Evolutionary conservation across 1,140 invertebrate genomes (phyloP).

Genomic region (Calliphora vicina): DNA sequence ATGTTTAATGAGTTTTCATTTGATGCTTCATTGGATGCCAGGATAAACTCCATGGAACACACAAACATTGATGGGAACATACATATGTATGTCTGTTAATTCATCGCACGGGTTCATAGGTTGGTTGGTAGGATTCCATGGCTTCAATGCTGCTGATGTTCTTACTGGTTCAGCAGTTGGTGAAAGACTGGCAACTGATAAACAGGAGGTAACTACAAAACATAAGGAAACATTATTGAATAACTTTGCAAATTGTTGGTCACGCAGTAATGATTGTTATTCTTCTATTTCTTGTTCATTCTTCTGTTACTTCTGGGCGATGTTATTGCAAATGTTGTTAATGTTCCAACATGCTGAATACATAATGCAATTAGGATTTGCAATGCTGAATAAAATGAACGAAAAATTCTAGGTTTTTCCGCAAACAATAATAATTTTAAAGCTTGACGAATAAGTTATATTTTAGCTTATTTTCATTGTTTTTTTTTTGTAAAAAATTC

Average conservation of each 20-base stretch:
- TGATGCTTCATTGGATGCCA: conserved; percentile 1
- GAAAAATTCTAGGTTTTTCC: too few relatives aligned
- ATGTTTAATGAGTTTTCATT: conserved; percentile 17
- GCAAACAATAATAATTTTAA: too few relatives aligned
- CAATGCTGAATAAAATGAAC: neutral
- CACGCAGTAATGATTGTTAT: conserved; percentile 4
- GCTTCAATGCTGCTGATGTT: neutral
- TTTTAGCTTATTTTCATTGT: too few relatives aligned
- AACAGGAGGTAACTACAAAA: neutral
- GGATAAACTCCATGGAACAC: neutral
- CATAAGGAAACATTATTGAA: neutral
- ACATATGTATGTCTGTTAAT: neutral
- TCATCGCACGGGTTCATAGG: neutral
- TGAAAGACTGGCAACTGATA: neutral
- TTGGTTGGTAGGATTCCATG: neutral
- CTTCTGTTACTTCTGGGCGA: neutral
- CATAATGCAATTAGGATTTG: neutral
- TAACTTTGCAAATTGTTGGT: neutral
- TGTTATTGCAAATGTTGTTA: neutral
- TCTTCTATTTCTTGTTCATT: neutral
- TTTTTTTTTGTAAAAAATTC: too few relatives aligned
- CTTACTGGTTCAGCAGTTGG: neutral
- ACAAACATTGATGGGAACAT: too few relatives aligned
- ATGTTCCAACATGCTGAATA: neutral
- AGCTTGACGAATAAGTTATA: too few relatives aligned